Evolutionary conservation across 2,113 vertebrate genomes (phyloP), one percentile per base, ranked within the genome.

Genomic region (Megalops atlanticus): DNA sequence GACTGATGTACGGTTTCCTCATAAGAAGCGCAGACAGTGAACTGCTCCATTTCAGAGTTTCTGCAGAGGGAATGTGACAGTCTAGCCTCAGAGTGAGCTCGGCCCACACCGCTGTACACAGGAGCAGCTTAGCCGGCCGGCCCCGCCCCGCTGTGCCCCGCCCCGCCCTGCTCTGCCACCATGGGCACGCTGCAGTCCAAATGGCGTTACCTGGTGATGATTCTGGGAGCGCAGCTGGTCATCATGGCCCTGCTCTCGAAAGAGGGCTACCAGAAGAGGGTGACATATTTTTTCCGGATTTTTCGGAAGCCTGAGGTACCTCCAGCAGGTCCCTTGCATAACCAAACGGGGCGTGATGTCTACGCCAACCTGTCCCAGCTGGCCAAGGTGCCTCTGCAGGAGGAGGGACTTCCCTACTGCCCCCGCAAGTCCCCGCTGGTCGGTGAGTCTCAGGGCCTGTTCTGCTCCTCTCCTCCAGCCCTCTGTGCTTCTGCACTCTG

Each of bases 171-270:
- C 0, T 31, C 76, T 0, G 1, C 74, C 89, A 10, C 79, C 90
- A 91, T 91, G 89, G 10, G 85, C 71, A 83, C 81, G 2, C 81
- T 94, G 27, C 91, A 92, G 84, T 92, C 94, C 80, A 94, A 92
- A 85, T 93, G 90, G 90, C 93, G 92, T 38, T 92, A 93, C 85
- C 81, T 95, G 78, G 86, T 95, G 77, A 88, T 95, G 87, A 89
- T 96, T 82, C 86, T 95, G 81, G 93, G 93, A 38, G 91, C 94
- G 45, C 93, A 96, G 88, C 85, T 96, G 82, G 92, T 95, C 16
- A 89, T 95, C 58, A 92, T 96, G 92, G 92, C 92, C 0, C 80
- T 96, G 74, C 91, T 96, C 52, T 95, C 94, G 80, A 87, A 89
- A 2, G 94, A 94, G 58, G 91, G 91, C 1, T 93, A 93, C 82